Base-by-base conservation (phyloP, 1,140 invertebrate species). In the Theocolax elegans region DNA sequence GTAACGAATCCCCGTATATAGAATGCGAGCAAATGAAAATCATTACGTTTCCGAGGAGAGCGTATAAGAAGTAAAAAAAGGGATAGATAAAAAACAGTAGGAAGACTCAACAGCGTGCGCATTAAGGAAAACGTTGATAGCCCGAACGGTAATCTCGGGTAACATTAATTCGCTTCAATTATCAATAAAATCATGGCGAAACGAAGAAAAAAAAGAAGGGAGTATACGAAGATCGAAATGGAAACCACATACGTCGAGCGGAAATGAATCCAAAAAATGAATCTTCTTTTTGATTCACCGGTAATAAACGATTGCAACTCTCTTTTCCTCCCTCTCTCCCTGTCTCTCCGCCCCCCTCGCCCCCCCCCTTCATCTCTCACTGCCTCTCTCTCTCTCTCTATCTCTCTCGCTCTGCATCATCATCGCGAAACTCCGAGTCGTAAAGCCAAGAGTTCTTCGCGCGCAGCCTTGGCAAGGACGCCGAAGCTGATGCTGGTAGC, bases 391-490 rank as follows among this genome's bases (percentile, higher is more conserved):
- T n/a, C n/a, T n/a, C n/a, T n/a, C n/a, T n/a, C n/a, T n/a, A n/a
- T n/a, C n/a, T n/a, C n/a, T n/a, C n/a, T n/a, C n/a, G 31, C 31
- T 35, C 31, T 6, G 31, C 31, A 35, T 35, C 21, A 6, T 7
- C 48, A n/a, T n/a, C n/a, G n/a, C n/a, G n/a, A n/a, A n/a, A n/a
- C n/a, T n/a, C n/a, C 31, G 13, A 23, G 42, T 58, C 68, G 60
- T 63, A 63, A 64, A 73, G 12, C 27, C 17, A 38, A 65, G 29
- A 59, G 59, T 66, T 69, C 70, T 76, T 76, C 40, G 44, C 38
- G 21, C n/a, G 74, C 77, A 82, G 82, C 82, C 83, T 84, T 85
- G 49, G 80, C 82, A 85, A 85, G 82, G 82, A 83, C 82, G 80
- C 72, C 53, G 48, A 13, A 31, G 51, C 71, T 63, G 65, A 58